phyloP scores from a whole-genome alignment of 1,140 invertebrate genomes.

The Cheumatopsyche charites region DNA sequence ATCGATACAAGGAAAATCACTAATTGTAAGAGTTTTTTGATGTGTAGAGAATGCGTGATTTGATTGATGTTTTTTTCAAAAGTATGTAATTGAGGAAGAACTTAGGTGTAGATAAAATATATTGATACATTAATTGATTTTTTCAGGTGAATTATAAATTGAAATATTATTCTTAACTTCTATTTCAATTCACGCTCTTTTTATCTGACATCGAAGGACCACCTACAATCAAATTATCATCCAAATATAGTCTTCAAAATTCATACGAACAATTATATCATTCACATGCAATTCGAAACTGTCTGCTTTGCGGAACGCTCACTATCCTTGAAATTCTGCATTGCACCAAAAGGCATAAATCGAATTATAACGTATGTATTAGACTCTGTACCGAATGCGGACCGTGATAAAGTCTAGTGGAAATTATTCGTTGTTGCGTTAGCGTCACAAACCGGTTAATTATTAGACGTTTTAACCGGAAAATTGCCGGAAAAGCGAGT shows the following conservation, averaged over 20 bases:
- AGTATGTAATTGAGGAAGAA: too few species aligned
- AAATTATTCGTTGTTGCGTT: not conserved
- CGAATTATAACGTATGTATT: not conserved
- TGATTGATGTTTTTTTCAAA: too few species aligned
- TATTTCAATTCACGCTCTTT: too few species aligned
- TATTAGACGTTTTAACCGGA: not conserved
- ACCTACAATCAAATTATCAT: too few species aligned
- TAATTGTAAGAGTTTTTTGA: too few species aligned
- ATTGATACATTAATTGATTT: not conserved
- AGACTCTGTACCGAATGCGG: not conserved
- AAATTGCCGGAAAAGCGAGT: not conserved
- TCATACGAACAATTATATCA: too few species aligned
- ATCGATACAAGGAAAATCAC: too few species aligned
- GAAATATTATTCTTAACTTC: not conserved
- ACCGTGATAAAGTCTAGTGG: not conserved
- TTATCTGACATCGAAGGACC: too few species aligned
- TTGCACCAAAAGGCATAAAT: conserved; percentile 15
- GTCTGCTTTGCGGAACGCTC: not conserved
- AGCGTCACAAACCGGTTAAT: too few species aligned
- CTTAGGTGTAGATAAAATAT: not conserved
- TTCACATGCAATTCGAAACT: too few species aligned
- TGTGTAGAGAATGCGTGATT: too few species aligned
- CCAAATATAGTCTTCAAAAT: too few species aligned
- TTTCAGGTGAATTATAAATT: not conserved
- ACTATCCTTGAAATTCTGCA: conserved; percentile 18